Percentiles rank a stretch among this genome's conserved stretches.
Conservation (phyloP, 2,797 vertebrate genomes). For the Micrastur ruficollis region DNA sequence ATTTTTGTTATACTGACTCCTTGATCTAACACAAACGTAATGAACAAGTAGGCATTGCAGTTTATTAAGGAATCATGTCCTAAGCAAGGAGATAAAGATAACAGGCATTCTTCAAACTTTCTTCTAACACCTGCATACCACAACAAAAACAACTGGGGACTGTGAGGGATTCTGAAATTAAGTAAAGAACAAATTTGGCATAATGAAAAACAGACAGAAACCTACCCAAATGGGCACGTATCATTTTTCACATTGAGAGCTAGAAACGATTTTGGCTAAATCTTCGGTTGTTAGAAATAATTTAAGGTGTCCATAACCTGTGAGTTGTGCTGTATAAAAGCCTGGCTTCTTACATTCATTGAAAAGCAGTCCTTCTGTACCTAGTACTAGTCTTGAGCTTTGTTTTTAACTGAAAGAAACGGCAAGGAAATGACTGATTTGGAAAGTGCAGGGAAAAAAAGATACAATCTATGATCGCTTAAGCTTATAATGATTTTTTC, state of each 20-base stretch:
- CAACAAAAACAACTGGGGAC: neutral
- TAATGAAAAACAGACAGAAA: neutral
- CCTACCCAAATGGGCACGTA: neutral
- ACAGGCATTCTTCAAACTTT: neutral
- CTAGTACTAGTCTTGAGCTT: neutral
- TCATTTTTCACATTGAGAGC: neutral
- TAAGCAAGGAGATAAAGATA: neutral
- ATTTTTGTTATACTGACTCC: neutral
- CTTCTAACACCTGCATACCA: neutral
- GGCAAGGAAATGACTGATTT: neutral
- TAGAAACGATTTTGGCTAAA: neutral
- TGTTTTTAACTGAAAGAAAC: neutral
- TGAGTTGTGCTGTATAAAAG: neutral
- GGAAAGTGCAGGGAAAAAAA: neutral
- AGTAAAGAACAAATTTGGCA: neutral
- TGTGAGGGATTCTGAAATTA: neutral
- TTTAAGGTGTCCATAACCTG: neutral
- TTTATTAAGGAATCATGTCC: neutral
- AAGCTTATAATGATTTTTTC: neutral
- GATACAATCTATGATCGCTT: fast-evolving
- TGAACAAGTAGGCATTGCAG: neutral
- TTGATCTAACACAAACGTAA: neutral
- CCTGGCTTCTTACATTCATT: neutral
- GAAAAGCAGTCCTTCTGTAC: neutral
- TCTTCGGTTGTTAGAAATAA: neutral